Conservation (phyloP, 2,888 invertebrate genomes). For the Candidula unifasciata region DNA sequence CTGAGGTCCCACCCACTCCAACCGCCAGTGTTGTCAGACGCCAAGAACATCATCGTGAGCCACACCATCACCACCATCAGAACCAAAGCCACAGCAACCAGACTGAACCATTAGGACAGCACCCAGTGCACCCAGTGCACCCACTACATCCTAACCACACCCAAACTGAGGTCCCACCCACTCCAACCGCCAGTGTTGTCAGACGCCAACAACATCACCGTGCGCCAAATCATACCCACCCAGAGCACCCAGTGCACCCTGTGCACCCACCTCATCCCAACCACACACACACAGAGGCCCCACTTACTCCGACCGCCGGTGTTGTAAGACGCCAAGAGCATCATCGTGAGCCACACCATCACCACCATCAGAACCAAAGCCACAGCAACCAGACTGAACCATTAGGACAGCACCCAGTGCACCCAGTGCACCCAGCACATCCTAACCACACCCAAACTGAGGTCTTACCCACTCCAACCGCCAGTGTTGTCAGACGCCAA, state of each 20-base stretch:
- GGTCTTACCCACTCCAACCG: background rate
- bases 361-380: too few relatives aligned
- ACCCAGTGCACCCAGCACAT: too few relatives aligned
- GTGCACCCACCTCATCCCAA: background rate
- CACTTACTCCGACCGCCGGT: background rate
- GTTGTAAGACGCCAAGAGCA: background rate
- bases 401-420: too few relatives aligned
- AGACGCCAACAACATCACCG: too few relatives aligned
- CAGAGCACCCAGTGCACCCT: background rate
- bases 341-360: background rate
- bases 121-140: background rate
- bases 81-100: background rate
- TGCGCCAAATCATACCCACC: background rate
- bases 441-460: background rate
- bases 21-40: too few relatives aligned
- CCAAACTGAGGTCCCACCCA: too few relatives aligned
- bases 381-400: too few relatives aligned
- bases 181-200: too few relatives aligned
- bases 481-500: background rate
- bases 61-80: too few relatives aligned
- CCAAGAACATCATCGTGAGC: too few relatives aligned
- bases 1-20: too few relatives aligned
- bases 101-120: background rate
- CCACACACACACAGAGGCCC: background rate
- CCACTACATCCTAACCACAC: background rate